Conservation (phyloP, 2,113 vertebrate genomes). For the Urocolius indicus region DNA sequence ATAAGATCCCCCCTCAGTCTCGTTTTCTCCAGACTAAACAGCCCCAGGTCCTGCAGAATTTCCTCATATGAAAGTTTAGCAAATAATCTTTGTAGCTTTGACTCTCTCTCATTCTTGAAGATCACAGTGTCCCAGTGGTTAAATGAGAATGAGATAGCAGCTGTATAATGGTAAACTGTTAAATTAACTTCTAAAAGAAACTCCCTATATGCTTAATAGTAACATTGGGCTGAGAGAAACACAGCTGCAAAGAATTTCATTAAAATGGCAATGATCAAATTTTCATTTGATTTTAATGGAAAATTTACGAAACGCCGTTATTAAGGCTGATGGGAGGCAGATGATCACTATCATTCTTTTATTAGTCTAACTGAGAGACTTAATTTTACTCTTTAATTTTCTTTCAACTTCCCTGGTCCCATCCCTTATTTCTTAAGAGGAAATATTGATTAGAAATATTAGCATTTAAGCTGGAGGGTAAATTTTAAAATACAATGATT, state of each 20-base stretch:
- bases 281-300: constrained; percentile 27
- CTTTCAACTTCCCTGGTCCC: neutral
- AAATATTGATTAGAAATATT: neutral
- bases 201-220: neutral
- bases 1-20: no score
- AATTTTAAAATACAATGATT: neutral
- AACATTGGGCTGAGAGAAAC: neutral
- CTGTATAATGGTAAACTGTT: neutral
- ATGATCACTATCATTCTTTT: neutral
- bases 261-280: neutral
- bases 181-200: constrained; percentile 33
- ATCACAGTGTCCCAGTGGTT: neutral
- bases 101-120: neutral
- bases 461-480: neutral
- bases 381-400: constrained; percentile 8
- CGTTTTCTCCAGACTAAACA: no score
- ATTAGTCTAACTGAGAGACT: neutral
- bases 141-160: constrained; percentile 7
- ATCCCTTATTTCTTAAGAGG: neutral
- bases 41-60: no score
- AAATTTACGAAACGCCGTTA: constrained; percentile 3
- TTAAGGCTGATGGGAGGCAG: neutral
- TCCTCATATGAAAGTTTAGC: no score
- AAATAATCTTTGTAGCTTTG: constrained; percentile 23
- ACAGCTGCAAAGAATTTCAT: constrained; percentile 1